Base-by-base conservation (phyloP, 2,888 invertebrate species). In the Apodemia zela region DNA sequence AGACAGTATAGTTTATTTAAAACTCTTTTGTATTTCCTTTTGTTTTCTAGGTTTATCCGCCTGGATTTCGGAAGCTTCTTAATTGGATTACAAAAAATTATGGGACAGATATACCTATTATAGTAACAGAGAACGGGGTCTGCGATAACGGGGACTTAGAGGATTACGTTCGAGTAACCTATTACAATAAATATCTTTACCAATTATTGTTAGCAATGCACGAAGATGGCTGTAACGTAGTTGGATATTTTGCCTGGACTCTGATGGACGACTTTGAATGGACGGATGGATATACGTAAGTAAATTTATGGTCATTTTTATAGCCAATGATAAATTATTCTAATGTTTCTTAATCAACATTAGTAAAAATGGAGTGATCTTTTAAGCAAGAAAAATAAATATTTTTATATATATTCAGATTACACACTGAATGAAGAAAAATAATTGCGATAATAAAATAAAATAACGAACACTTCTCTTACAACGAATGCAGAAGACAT, bases 191-290 rank as follows among this genome's bases (percentile, higher is more conserved):
- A 63, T 90, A 92, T 68, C 69, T 93, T 4, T 74, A 84, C 66
- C 89, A 90, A 66, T 66, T 90, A 63, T 69, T 89, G 47, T 71
- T 84, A 29, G 90, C 90, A 1, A 80, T 85, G 29, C 71, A 86
- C 65, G 78, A 84, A 68, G 92, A 92, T 68, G 81, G 80, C 3
- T 88, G 89, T 67, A 85, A 88, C 62, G 74, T 93, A 0, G 79
- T 78, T 63, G 93, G 93, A 0, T 94, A 93, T 77, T 92, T 92
- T 15, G 93, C 92, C 0, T 94, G 94, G 94, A 93, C 93, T 2
- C 80, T 94, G 35, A 86, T 94, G 86, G 94, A 94, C 73, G 93
- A 93, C 73, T 93, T 94, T 68, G 94, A 94, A 79, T 94, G 94
- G 94, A 77, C 73, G 1, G 76, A 76, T 47, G 93, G 93, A 42